Evolutionary conservation across 2,113 vertebrate species (phyloP).

Genomic region (Anser cygnoides): DNA sequence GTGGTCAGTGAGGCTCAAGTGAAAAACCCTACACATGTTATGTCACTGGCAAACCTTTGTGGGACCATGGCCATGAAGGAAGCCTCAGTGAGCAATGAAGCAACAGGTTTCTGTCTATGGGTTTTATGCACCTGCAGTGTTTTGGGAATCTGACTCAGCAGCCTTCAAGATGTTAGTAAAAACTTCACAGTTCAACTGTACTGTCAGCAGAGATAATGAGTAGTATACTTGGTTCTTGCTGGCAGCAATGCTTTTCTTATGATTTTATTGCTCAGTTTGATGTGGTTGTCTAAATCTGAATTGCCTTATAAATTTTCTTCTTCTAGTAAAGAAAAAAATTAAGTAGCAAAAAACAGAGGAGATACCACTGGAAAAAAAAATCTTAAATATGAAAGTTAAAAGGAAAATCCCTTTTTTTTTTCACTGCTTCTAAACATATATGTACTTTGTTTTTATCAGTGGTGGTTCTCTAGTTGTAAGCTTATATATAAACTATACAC

Average conservation of each 20-base stretch:
- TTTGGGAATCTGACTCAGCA: neutral
- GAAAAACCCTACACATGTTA: neutral
- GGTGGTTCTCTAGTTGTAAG: neutral
- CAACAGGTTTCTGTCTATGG: neutral
- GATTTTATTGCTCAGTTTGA: neutral
- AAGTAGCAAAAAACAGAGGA: neutral
- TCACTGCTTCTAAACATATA: neutral
- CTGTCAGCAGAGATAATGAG: neutral
- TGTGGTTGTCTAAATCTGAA: neutral
- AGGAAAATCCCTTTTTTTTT: neutral
- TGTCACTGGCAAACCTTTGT: neutral
- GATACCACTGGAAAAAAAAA: neutral
- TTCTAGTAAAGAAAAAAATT: neutral
- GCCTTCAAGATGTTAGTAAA: neutral
- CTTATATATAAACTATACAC: neutral
- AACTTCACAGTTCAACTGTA: neutral
- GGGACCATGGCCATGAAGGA: accelerated
- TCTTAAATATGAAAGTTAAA: neutral
- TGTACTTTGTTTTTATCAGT: neutral
- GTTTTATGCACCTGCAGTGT: neutral
- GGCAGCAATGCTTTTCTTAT: neutral
- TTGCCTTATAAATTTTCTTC: neutral
- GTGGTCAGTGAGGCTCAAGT: neutral
- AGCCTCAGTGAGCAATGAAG: neutral
- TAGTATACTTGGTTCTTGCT: neutral